A percentile compares a stretch with the other conserved stretches of the same genome.
Evolutionary conservation across 2,797 vertebrate genomes (phyloP).

Genomic region (Intellagama lesueurii): DNA sequence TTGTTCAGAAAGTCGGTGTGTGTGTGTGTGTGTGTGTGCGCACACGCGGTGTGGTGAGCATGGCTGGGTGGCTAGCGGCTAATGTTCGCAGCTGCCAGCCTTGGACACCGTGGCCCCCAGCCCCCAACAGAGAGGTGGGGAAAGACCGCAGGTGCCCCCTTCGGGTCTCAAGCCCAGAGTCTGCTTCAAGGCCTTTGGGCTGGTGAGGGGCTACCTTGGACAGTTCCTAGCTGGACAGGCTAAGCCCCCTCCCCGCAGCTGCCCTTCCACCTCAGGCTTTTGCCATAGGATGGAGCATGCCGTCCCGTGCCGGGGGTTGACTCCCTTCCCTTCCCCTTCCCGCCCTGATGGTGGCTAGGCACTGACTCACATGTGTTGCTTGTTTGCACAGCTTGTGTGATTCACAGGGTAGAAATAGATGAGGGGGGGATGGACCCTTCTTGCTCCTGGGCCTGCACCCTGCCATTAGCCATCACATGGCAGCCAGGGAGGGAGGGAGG

Average conservation of each 20-base stretch:
- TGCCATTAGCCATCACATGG: conserved; percentile 42
- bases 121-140: no score
- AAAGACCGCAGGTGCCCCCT: background rate
- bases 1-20: no score
- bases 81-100: no score
- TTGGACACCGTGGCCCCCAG: no score
- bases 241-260: background rate
- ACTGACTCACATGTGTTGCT: conserved; percentile 10
- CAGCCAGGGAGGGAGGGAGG: background rate
- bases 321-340: background rate
- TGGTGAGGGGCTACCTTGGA: background rate
- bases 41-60: no score
- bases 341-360: background rate
- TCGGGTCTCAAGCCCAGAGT: background rate
- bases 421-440: background rate
- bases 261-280: background rate
- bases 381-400: conserved; percentile 49
- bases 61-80: no score
- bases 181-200: background rate
- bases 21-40: no score
- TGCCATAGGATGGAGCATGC: background rate
- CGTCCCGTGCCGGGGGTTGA: background rate
- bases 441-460: background rate
- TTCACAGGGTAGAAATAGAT: conserved; percentile 60
- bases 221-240: no score